Conservation (phyloP, 2,113 vertebrate genomes). For the Labrus mixtus region DNA sequence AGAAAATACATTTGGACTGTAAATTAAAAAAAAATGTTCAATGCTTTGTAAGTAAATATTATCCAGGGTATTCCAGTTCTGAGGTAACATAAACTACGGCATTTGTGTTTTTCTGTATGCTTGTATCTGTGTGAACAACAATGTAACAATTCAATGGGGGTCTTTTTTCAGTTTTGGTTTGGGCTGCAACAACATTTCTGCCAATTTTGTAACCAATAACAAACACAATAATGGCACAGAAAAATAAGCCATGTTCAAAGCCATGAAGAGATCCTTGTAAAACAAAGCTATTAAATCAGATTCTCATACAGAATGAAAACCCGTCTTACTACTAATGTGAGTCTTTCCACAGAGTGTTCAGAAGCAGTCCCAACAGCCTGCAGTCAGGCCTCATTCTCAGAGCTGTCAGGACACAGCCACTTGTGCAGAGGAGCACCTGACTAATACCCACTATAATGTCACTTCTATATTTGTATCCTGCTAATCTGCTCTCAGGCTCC, state of each 20-base stretch:
- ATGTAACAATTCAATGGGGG: background rate
- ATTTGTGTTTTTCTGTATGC: background rate
- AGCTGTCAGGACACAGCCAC: constrained; percentile 82
- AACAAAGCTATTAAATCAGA: constrained; percentile 28
- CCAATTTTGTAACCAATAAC: constrained; percentile 23
- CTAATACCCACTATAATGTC: constrained; percentile 85
- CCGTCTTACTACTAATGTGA: constrained; percentile 21
- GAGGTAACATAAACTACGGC: background rate
- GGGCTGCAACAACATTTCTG: constrained; percentile 26
- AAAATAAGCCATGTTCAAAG: too few relatives aligned
- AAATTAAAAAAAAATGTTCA: background rate
- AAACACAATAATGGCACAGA: constrained; percentile 37
- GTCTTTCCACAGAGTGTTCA: constrained; percentile 59
- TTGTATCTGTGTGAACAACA: constrained; percentile 24
- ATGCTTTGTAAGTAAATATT: background rate
- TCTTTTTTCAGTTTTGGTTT: constrained; percentile 21
- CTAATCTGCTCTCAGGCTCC: constrained; percentile 84
- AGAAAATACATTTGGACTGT: too few relatives aligned
- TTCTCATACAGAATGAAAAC: constrained; percentile 34
- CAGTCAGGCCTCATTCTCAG: constrained; percentile 66
- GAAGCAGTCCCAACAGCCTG: constrained; percentile 39
- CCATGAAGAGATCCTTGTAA: too few relatives aligned
- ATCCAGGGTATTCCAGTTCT: background rate
- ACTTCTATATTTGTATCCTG: constrained; percentile 88
- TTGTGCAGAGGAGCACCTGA: constrained; percentile 84